Conservation (phyloP, 2,113 vertebrate species). For the Dermatemys mawii region DNA sequence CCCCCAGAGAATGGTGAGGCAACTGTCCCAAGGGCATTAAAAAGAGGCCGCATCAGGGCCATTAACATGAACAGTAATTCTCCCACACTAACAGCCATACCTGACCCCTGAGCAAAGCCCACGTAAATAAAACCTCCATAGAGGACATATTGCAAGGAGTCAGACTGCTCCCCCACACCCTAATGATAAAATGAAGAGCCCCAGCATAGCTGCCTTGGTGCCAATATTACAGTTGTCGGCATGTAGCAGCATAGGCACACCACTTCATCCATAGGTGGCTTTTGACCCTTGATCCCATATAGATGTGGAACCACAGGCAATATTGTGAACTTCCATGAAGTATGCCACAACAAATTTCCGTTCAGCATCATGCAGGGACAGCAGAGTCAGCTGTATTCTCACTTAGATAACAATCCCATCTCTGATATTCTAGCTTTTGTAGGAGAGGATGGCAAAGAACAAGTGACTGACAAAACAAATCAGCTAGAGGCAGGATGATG, state of each 20-base stretch:
- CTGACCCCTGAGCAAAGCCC: neutral
- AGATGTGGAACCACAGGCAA: neutral
- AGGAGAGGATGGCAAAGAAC: neutral
- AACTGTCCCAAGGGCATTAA: neutral
- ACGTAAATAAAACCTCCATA: constrained; percentile 4
- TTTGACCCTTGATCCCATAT: neutral
- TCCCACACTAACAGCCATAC: neutral
- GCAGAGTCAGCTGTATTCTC: neutral
- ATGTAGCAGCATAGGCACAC: neutral
- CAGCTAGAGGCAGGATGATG: neutral
- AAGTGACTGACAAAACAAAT: neutral
- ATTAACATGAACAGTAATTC: neutral
- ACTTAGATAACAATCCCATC: neutral
- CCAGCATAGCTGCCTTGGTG: constrained; percentile 21
- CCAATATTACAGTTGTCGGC: neutral
- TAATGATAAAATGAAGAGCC: neutral
- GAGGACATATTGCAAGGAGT: neutral
- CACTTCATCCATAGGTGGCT: neutral
- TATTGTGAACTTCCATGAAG: neutral
- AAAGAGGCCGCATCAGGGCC: neutral
- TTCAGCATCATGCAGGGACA: neutral
- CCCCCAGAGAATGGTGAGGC: neutral
- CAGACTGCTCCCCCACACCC: neutral
- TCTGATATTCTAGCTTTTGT: neutral
- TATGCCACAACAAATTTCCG: neutral